phyloP scores from a whole-genome alignment of 2,797 vertebrate genomes.

The Xiphorhynchus erythropygius region DNA sequence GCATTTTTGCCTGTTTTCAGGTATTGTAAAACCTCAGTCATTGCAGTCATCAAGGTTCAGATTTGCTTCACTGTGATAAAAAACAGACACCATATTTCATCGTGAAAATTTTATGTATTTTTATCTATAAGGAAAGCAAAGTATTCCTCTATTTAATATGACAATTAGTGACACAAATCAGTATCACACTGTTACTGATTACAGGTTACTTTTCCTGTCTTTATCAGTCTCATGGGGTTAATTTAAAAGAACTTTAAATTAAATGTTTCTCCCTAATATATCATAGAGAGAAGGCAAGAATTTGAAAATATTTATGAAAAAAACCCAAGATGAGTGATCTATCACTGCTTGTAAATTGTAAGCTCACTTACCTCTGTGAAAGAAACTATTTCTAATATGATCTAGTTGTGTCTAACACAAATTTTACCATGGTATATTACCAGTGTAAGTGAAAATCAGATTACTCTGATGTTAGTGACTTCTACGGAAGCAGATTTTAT shows the following conservation, averaged over 20 bases:
- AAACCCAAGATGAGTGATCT: background rate
- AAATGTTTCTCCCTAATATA: background rate
- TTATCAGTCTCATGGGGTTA: background rate
- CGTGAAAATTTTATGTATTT: background rate
- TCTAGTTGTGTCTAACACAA: background rate
- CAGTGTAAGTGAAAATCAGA: background rate
- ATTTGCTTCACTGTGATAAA: background rate
- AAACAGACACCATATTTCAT: background rate
- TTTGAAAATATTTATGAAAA: background rate
- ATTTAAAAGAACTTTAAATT: background rate
- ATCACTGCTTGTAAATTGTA: background rate
- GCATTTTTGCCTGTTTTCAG: background rate
- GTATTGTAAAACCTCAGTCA: background rate
- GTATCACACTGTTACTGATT: background rate
- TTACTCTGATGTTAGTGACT: background rate
- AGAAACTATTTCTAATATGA: background rate
- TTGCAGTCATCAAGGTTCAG: background rate
- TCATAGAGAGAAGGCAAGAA: background rate
- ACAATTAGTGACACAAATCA: background rate
- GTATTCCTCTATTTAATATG: background rate
- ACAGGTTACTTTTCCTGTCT: accelerated
- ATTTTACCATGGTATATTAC: background rate
- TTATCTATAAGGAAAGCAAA: background rate
- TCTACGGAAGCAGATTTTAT: background rate
- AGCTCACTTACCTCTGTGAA: background rate